phyloP scores from a whole-genome alignment of 2,113 vertebrate species.

The Mystacornis crossleyi region DNA sequence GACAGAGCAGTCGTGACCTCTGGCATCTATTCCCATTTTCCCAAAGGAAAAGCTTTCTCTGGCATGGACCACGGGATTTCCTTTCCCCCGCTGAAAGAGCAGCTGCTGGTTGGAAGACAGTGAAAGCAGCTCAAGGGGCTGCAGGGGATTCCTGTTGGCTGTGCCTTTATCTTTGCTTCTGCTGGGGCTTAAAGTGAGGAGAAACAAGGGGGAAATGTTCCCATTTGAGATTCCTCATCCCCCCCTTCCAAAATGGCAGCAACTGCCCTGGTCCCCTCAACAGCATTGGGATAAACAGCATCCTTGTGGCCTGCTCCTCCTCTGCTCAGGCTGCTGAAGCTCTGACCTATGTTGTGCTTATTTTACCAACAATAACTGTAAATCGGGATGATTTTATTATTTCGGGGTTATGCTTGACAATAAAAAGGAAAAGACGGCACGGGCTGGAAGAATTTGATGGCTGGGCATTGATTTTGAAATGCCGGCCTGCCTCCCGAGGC shows the following conservation, averaged over 20 bases:
- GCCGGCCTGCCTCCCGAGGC: background rate
- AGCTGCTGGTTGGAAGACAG: background rate
- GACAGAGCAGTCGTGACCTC: fast-evolving
- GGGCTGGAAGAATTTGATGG: background rate
- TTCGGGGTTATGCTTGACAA: background rate
- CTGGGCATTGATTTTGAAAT: background rate
- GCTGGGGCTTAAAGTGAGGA: background rate
- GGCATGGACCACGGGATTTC: background rate
- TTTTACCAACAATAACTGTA: background rate
- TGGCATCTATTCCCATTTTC: background rate
- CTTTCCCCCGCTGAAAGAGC: background rate
- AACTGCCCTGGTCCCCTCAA: background rate
- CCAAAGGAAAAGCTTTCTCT: background rate
- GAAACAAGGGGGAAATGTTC: background rate
- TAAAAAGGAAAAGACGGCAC: background rate
- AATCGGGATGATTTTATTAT: background rate
- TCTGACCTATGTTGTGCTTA: background rate
- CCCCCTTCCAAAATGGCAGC: background rate
- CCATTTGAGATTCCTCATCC: background rate
- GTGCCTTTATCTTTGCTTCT: background rate
- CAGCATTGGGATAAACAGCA: background rate
- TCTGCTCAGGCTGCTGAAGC: background rate
- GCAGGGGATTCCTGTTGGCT: background rate
- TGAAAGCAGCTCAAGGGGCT: fast-evolving
- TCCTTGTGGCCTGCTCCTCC: background rate